Conservation (phyloP, 2,113 vertebrate species). For the Centrocercus urophasianus region DNA sequence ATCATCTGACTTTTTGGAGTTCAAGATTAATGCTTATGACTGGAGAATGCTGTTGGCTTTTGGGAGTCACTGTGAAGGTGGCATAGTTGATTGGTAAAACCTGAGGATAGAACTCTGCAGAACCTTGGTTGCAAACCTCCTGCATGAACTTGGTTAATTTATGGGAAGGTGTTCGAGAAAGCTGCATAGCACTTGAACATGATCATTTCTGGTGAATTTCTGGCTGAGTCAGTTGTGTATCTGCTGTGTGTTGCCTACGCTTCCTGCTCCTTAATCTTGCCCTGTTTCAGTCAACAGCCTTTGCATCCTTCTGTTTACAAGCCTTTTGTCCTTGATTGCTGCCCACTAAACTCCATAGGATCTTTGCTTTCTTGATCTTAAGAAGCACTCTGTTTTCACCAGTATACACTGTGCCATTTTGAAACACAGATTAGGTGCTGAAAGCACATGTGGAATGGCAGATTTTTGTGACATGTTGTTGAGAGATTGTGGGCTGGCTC, state of each 20-base stretch:
- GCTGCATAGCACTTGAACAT: not conserved
- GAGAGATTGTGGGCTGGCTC: not conserved
- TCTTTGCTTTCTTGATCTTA: not conserved
- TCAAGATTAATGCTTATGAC: not conserved
- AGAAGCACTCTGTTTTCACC: not conserved
- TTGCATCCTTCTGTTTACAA: not conserved
- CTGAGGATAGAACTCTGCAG: not conserved
- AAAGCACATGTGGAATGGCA: not conserved
- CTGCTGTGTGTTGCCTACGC: rapidly evolving
- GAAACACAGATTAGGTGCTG: not conserved
- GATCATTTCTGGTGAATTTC: not conserved
- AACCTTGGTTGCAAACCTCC: not conserved
- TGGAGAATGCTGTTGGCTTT: not conserved
- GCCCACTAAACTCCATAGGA: not conserved
- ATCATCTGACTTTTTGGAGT: conserved; percentile 9
- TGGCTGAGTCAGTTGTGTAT: not conserved
- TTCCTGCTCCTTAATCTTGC: not conserved
- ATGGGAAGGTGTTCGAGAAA: not conserved
- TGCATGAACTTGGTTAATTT: not conserved
- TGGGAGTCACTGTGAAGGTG: not conserved
- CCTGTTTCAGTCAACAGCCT: not conserved
- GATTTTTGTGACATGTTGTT: not conserved
- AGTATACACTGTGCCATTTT: not conserved
- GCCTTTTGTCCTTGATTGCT: not conserved
- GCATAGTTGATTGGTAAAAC: not conserved